Percentiles rank a stretch among this genome's conserved stretches.
These are phyloP conservation scores for Drosophila nannoptera DNA, from an alignment of 1,140 invertebrate genomes.

Conservation along the genomic window DNA sequence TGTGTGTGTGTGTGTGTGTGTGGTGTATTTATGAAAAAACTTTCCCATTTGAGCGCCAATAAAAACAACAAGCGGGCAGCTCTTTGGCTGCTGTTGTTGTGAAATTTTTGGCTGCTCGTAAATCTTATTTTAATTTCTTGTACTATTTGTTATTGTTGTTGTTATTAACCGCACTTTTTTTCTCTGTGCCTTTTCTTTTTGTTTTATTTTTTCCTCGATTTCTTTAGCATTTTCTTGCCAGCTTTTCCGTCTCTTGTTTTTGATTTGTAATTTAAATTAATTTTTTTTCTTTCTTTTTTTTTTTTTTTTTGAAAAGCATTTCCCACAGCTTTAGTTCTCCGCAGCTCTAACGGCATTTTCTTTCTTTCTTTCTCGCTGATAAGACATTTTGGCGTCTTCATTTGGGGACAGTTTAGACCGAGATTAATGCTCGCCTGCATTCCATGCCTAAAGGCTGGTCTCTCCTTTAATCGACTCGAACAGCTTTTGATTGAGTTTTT, in stretches of 20 bases:
- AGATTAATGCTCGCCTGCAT: not conserved
- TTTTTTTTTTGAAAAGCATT: constrained; percentile 16
- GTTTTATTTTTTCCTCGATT: constrained; percentile 2
- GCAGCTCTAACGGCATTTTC: constrained; percentile 21
- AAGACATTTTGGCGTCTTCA: not conserved
- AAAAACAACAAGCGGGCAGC: constrained; percentile 12
- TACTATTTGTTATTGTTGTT: constrained; percentile 34
- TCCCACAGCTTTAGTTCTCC: constrained; percentile 14
- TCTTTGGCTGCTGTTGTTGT: constrained; percentile 28
- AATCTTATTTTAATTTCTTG: constrained; percentile 68
- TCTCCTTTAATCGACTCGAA: not conserved
- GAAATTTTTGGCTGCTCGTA: constrained; percentile 49
- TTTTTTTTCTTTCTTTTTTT: too few relatives aligned
- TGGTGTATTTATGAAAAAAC: constrained; percentile 35
- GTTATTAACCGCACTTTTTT: constrained; percentile 22
- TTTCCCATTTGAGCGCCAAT: constrained; percentile 54
- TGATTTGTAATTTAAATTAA: constrained; percentile 49
- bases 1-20: not conserved
- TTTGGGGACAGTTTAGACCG: not conserved
- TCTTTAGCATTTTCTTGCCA: constrained; percentile 1
- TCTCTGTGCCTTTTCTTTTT: constrained; percentile 21
- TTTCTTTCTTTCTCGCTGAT: not conserved
- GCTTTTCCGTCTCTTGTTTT: constrained; percentile 31
- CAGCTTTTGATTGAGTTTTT: not conserved
- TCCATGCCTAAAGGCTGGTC: not conserved